Evolutionary conservation across 2,113 vertebrate species (phyloP).

Genomic region (Cervus canadensis): DNA sequence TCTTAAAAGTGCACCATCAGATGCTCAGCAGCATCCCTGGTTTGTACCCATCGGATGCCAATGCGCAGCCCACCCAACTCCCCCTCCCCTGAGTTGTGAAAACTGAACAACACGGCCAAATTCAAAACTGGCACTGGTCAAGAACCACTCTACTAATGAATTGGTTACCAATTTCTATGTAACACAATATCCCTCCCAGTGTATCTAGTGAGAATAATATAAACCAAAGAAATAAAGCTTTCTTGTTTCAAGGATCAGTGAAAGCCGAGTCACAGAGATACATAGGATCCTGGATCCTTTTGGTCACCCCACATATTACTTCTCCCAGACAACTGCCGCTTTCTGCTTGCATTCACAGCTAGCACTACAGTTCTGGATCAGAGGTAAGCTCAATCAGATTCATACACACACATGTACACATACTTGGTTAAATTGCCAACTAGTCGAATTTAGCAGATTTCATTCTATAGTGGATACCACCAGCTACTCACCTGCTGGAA

Average conservation of each 20-base stretch:
- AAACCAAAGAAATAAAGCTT: neutral
- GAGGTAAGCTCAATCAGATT: neutral
- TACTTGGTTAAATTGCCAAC: neutral
- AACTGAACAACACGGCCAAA: neutral
- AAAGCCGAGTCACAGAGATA: neutral
- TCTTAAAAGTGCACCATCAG: constrained; percentile 69
- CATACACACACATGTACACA: neutral
- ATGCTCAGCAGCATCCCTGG: neutral
- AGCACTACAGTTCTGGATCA: neutral
- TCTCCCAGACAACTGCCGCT: neutral
- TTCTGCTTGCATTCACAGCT: neutral
- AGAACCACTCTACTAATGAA: neutral
- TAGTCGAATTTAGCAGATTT: neutral
- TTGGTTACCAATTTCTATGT: neutral
- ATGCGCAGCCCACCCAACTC: neutral
- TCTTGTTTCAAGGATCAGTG: neutral
- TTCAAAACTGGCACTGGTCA: neutral
- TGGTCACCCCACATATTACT: neutral
- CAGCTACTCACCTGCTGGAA: neutral
- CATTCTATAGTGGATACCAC: neutral
- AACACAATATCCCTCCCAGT: neutral
- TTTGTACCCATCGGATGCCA: neutral
- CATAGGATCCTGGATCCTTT: neutral
- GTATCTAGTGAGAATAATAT: neutral
- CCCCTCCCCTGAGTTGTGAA: neutral